Evolutionary conservation across 2,797 vertebrate species (phyloP).

Genomic region (Peromyscus attwateri): DNA sequence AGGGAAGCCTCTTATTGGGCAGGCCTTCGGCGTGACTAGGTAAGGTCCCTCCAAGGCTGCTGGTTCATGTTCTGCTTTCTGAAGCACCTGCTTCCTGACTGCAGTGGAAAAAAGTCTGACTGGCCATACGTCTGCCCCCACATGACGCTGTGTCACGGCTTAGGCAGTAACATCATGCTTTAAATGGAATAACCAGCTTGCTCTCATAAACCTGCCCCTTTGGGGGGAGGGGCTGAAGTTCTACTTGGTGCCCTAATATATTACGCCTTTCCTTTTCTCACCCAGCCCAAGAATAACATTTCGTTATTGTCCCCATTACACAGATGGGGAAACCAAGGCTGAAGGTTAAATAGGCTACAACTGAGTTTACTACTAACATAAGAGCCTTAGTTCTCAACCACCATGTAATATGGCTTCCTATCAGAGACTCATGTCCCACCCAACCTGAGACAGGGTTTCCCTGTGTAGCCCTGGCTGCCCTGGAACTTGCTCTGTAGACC

Average conservation of each 20-base stretch:
- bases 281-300: neutral
- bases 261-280: neutral
- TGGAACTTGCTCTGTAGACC: neutral
- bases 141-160: neutral
- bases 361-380: neutral
- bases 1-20: neutral
- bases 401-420: neutral
- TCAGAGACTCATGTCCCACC: neutral
- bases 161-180: neutral
- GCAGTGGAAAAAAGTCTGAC: constrained; percentile 33
- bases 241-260: neutral
- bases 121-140: neutral
- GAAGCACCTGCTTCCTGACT: neutral
- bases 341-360: neutral
- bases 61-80: neutral
- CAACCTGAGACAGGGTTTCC: neutral
- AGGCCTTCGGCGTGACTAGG: neutral
- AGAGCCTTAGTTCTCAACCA: neutral
- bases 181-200: constrained; percentile 57
- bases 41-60: neutral
- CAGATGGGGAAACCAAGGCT: neutral
- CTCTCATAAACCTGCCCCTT: neutral
- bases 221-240: neutral
- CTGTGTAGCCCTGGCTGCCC: neutral
- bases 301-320: neutral